Conservation (phyloP, 2,113 vertebrate species). For the Labeo catla region DNA sequence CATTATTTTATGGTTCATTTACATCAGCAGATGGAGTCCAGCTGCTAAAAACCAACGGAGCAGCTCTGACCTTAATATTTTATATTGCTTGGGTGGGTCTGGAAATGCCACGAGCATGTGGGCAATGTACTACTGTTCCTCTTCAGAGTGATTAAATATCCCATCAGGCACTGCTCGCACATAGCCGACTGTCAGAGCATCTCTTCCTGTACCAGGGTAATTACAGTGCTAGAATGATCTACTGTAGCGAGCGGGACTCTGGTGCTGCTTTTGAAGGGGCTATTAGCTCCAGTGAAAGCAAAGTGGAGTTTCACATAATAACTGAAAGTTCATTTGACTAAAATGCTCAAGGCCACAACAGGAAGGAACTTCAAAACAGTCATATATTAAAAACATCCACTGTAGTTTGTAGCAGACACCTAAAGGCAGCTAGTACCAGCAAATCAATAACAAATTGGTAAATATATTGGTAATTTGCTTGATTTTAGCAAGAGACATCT, state of each 20-base stretch:
- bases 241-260: background rate
- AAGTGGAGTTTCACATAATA: background rate
- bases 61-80: conserved; percentile 38
- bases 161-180: background rate
- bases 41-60: conserved; percentile 2
- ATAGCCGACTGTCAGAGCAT: background rate
- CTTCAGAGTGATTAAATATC: conserved; percentile 14
- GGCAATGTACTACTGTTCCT: conserved; percentile 3
- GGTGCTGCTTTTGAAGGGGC: background rate
- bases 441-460: background rate
- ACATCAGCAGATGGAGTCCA: conserved; percentile 22
- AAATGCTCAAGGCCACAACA: background rate
- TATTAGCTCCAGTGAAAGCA: background rate
- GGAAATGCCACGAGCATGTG: conserved; percentile 35
- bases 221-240: background rate
- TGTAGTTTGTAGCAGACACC: background rate
- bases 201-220: background rate
- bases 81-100: conserved; percentile 32
- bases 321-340: background rate
- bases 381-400: background rate
- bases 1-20: background rate
- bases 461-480: background rate
- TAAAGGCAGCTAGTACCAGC: background rate
- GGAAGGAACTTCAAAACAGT: background rate
- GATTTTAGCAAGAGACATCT: background rate